Evolutionary conservation across 2,113 vertebrate species (phyloP).

Genomic region (Myrmophylax atrothorax): DNA sequence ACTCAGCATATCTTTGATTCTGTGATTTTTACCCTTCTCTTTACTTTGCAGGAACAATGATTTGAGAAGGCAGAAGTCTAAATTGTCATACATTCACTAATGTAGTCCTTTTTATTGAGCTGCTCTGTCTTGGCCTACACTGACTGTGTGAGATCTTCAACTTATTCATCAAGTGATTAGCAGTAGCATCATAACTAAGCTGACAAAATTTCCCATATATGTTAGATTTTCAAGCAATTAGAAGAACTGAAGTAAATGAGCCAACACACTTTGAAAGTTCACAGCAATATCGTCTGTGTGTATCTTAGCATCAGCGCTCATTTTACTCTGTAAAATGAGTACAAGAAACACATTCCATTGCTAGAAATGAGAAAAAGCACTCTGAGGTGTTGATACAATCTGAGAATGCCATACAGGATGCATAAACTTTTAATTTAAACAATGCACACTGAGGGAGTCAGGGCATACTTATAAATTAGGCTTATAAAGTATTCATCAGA

Average conservation of each 20-base stretch:
- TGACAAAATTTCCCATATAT: not conserved
- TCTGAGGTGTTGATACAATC: not conserved
- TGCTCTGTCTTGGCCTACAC: not conserved
- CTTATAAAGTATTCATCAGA: constrained; percentile 40
- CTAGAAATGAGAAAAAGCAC: not conserved
- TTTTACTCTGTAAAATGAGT: not conserved
- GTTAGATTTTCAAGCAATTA: not conserved
- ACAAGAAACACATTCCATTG: not conserved
- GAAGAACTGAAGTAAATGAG: not conserved
- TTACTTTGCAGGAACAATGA: not conserved
- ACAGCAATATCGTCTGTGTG: not conserved
- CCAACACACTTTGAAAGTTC: not conserved
- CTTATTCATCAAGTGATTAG: not conserved
- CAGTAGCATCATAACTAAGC: not conserved
- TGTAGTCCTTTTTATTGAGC: not conserved
- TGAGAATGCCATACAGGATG: not conserved
- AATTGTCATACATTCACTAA: not conserved
- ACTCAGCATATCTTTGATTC: not conserved
- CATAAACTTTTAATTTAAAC: not conserved
- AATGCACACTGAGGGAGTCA: not conserved
- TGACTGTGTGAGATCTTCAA: not conserved
- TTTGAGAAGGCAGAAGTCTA: not conserved
- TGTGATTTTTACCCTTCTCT: not conserved
- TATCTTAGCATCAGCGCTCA: fast-evolving
- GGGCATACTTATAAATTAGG: not conserved